Base-by-base conservation (phyloP, 2,797 vertebrate genomes). In the Silurus aristotelis region DNA sequence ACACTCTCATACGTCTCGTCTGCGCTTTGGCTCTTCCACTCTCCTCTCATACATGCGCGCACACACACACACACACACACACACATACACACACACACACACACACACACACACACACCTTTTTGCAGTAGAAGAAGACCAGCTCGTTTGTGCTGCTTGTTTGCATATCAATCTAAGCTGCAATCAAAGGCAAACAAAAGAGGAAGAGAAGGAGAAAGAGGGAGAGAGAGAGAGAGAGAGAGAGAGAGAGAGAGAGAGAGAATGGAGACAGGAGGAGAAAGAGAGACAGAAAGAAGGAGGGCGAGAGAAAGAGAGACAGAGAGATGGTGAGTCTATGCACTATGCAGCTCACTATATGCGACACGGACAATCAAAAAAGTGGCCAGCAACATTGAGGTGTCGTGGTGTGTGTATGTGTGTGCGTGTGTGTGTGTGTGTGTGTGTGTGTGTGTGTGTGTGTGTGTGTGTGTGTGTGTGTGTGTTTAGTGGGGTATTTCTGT, bases 121-220 rank as follows among this genome's bases (percentile, higher is more conserved):
- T 60, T 73, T 22, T 38, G 31, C 66, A 13, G 78, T 6, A 4
- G 56, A 79, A 61, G 68, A 84, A 43, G 77, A 70, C 52, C 8
- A 60, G 79, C 68, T 63, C 55, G 60, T 76, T 64, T 48, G 81
- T 83, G 55, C 19, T 13, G 46, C 46, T 1, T 2, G 72, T 89
- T 89, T 87, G 68, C 84, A 89, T 87, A 56, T 86, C 84, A 86
- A 84, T 87, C 66, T 80, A 43, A 79, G 83, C 82, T 58, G 46
- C 55, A 84, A 82, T 86, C 84, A 84, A 75, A 56, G 80, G 43
- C 46, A 43, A 85, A 67, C 85, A 73, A 79, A 25, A 46, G 80
- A 83, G 73, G 27, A 19, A 25, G 25, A 56, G 22, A 52, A 10
- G 73, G 66, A 55, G 60, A 82, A 19, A 19, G 63, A 75, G 55